phyloP scores from a whole-genome alignment of 1,140 invertebrate species.

The Helicoverpa zea region DNA sequence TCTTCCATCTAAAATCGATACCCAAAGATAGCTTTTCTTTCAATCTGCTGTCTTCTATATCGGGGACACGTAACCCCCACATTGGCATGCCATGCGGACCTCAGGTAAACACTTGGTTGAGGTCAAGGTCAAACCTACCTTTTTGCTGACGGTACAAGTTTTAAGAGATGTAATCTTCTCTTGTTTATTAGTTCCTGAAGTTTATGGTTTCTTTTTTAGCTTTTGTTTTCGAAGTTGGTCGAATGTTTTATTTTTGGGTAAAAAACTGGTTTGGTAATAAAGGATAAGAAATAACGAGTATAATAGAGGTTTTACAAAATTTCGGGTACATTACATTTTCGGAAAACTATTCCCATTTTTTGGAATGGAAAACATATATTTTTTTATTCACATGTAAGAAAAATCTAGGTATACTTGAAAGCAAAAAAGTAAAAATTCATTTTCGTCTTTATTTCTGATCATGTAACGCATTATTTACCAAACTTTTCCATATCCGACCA shows the following conservation, averaged over 20 bases:
- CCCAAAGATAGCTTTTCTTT: conserved; percentile 20
- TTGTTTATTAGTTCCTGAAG: not conserved
- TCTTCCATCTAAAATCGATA: conserved; percentile 15
- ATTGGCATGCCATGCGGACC: conserved; percentile 23
- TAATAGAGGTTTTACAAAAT: too few species aligned
- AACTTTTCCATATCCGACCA: too few species aligned
- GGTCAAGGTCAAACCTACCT: conserved; percentile 33
- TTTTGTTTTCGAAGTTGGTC: not conserved
- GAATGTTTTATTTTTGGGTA: not conserved
- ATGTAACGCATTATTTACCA: too few species aligned
- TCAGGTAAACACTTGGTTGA: conserved; percentile 29
- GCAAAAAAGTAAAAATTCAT: too few species aligned
- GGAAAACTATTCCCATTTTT: too few species aligned
- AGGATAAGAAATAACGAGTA: too few species aligned
- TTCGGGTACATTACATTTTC: too few species aligned
- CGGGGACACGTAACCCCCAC: conserved; percentile 5
- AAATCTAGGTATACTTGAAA: too few species aligned
- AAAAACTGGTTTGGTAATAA: not conserved
- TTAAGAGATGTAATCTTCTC: not conserved
- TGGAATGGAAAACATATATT: too few species aligned
- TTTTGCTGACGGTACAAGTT: conserved; percentile 25
- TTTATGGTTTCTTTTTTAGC: not conserved
- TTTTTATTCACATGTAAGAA: too few species aligned
- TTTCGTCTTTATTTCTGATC: too few species aligned
- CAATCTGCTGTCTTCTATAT: conserved; percentile 12